Conservation (phyloP, 2,113 vertebrate species). For the Sebastes schlegelii region DNA sequence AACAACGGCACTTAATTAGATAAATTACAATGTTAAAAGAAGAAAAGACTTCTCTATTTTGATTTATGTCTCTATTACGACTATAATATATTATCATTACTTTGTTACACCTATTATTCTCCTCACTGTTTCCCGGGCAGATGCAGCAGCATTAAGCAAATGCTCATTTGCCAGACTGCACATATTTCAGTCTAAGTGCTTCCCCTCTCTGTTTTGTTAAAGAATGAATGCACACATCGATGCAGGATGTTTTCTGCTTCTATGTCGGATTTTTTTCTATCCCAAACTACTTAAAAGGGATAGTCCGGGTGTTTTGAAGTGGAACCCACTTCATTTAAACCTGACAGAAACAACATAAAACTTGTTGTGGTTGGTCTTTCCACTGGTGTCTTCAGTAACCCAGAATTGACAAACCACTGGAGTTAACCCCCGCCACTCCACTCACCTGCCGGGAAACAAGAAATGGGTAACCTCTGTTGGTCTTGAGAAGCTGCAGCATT, state of each 20-base stretch:
- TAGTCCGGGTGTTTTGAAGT: too few relatives aligned
- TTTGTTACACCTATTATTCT: not conserved
- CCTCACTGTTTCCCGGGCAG: slow-evolving; percentile 28
- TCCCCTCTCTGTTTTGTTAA: slow-evolving; percentile 20
- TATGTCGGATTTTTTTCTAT: not conserved
- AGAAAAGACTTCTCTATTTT: not conserved
- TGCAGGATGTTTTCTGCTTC: slow-evolving; percentile 12
- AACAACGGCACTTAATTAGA: not conserved
- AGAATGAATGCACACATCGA: not conserved
- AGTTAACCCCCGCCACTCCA: too few relatives aligned
- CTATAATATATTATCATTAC: not conserved
- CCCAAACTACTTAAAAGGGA: not conserved
- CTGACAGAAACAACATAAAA: too few relatives aligned
- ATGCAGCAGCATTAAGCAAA: slow-evolving; percentile 17
- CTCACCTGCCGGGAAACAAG: too few relatives aligned
- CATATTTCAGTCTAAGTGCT: slow-evolving; percentile 23
- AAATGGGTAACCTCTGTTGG: too few relatives aligned
- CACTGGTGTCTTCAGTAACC: too few relatives aligned
- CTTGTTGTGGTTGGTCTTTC: too few relatives aligned
- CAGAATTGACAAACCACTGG: too few relatives aligned
- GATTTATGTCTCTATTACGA: not conserved
- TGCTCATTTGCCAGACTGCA: slow-evolving; percentile 11
- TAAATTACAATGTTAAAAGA: not conserved
- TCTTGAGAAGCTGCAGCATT: too few relatives aligned
- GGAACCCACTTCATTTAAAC: too few relatives aligned